phyloP scores from a whole-genome alignment of 37 sponge, comb jelly and placozoan genomes.

The Beroe ovata region DNA sequence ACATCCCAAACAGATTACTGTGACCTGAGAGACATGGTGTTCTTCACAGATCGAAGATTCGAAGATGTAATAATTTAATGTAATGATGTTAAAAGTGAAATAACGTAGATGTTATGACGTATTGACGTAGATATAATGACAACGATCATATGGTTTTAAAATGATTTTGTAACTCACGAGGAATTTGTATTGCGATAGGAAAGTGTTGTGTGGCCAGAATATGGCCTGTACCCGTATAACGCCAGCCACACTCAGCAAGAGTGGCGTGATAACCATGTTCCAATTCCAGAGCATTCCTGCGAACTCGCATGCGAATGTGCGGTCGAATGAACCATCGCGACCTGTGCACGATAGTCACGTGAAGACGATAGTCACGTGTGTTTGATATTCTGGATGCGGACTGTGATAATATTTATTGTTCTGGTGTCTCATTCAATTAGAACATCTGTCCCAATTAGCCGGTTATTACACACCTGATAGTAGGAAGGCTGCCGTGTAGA shows the following conservation, averaged over 20 bases:
- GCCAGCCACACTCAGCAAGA: constrained; percentile 44
- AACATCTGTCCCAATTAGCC: too few species aligned
- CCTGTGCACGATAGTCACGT: too few species aligned
- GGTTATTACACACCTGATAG: constrained; percentile 4
- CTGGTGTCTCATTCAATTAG: too few species aligned
- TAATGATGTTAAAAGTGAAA: too few species aligned
- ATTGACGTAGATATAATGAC: too few species aligned
- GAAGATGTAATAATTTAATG: too few species aligned
- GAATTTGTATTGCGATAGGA: neutral
- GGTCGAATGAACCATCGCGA: neutral
- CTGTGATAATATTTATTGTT: too few species aligned
- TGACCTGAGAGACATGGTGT: neutral
- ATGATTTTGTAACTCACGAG: too few species aligned
- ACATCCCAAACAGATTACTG: neutral
- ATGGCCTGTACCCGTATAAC: constrained; percentile 21
- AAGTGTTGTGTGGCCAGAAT: constrained; percentile 31
- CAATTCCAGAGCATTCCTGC: constrained; percentile 58
- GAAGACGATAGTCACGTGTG: too few species aligned
- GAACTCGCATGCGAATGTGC: neutral
- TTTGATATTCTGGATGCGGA: too few species aligned
- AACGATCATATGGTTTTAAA: too few species aligned
- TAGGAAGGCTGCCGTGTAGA: constrained; percentile 4
- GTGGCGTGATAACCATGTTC: constrained; percentile 64
- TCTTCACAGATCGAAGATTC: neutral
- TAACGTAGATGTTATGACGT: too few species aligned